These are phyloP conservation scores for Paramormyrops kingsleyae DNA, from an alignment of 2,113 vertebrate genomes.

Conservation along the genomic window DNA sequence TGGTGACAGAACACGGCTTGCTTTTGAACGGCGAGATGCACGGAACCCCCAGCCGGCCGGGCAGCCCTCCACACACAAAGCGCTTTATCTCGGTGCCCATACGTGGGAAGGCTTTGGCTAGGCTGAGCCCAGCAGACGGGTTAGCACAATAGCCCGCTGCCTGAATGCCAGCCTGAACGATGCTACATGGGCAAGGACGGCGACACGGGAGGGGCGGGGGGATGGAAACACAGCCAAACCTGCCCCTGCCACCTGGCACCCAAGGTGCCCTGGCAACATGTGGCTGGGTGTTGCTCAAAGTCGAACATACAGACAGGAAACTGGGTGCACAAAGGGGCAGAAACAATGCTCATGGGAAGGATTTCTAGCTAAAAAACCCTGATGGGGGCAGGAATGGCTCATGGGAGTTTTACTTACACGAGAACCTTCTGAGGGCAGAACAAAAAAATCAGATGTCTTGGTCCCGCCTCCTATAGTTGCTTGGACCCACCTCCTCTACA, in stretches of 20 bases:
- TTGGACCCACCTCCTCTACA: background rate
- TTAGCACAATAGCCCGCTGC: conserved; percentile 42
- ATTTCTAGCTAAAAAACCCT: background rate
- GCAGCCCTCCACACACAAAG: conserved; percentile 20
- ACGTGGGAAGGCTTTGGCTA: conserved; percentile 48
- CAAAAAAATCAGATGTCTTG: background rate
- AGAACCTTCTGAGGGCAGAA: no score
- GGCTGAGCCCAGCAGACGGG: conserved; percentile 45
- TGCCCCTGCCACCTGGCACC: background rate
- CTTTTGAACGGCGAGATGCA: background rate
- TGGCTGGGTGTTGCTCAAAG: background rate
- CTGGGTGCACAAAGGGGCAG: background rate
- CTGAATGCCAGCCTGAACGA: conserved; percentile 37
- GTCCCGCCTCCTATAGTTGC: no score
- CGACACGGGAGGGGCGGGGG: background rate
- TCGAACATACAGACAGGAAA: background rate
- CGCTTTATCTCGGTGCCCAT: conserved; percentile 55
- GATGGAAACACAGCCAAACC: background rate
- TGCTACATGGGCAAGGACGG: background rate
- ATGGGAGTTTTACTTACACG: no score
- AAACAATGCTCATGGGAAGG: background rate
- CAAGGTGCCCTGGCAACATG: background rate
- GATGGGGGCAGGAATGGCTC: background rate
- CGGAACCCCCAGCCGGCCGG: conserved; percentile 8
- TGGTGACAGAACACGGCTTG: background rate